Evolutionary conservation across 2,888 invertebrate species (phyloP).

Genomic region (Rhagophthalmus giganteus): DNA sequence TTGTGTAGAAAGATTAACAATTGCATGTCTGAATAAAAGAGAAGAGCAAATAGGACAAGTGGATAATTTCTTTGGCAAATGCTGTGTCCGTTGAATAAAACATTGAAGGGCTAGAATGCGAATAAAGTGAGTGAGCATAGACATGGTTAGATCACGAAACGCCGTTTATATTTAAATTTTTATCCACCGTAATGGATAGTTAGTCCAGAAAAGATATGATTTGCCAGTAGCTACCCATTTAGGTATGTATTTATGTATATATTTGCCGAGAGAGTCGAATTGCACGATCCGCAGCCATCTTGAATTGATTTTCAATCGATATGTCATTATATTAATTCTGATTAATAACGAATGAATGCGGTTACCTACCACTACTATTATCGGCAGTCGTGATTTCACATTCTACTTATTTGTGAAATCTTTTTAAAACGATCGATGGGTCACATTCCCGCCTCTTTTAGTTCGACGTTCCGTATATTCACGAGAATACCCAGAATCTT

Average conservation of each 20-base stretch:
- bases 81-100: slow-evolving; percentile 49
- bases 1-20: slow-evolving; percentile 46
- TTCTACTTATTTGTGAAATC: slow-evolving; percentile 35
- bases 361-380: slow-evolving; percentile 38
- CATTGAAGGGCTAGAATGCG: slow-evolving; percentile 38
- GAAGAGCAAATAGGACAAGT: slow-evolving; percentile 50
- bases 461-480: slow-evolving; percentile 39
- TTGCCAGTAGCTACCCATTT: slow-evolving; percentile 47
- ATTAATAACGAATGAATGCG: slow-evolving; percentile 43
- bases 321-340: slow-evolving; percentile 53
- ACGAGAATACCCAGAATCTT: slow-evolving; percentile 18
- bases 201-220: slow-evolving; percentile 45
- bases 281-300: slow-evolving; percentile 48
- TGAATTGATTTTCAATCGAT: slow-evolving; percentile 52
- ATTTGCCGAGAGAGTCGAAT: slow-evolving; percentile 45
- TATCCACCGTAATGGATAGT: slow-evolving; percentile 44
- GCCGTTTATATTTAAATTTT: slow-evolving; percentile 49
- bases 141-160: slow-evolving; percentile 43
- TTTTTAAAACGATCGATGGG: slow-evolving; percentile 33
- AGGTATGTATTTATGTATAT: slow-evolving; percentile 50
- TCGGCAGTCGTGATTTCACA: slow-evolving; percentile 36
- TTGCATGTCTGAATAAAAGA: slow-evolving; percentile 47
- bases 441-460: slow-evolving; percentile 34
- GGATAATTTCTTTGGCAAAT: slow-evolving; percentile 53
- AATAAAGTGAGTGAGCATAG: slow-evolving; percentile 39